Percentiles rank a stretch among this genome's conserved stretches.
These are phyloP conservation scores for Sitophilus oryzae DNA, from an alignment of 1,140 invertebrate genomes.

Conservation along the genomic window DNA sequence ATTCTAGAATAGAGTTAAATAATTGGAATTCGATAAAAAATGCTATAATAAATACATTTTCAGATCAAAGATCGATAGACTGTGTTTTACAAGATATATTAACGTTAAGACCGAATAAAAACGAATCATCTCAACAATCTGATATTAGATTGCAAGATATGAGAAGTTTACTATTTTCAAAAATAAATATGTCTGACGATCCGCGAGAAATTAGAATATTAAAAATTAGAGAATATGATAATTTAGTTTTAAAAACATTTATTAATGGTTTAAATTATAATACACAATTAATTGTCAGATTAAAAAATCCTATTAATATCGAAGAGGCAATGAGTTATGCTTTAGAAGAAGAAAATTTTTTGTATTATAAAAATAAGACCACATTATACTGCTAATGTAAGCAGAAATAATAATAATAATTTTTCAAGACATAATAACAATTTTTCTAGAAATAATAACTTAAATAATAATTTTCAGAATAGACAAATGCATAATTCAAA, in stretches of 20 bases:
- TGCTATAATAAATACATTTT: slow-evolving; percentile 17
- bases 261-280: slow-evolving; percentile 13
- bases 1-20: too few species aligned
- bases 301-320: slow-evolving; percentile 15
- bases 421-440: neutral
- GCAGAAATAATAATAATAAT: neutral
- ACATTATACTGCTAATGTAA: neutral
- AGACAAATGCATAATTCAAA: too few species aligned
- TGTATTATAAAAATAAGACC: slow-evolving; percentile 13
- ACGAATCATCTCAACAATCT: slow-evolving; percentile 21
- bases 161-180: slow-evolving; percentile 15
- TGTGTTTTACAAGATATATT: slow-evolving; percentile 27
- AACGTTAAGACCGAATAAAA: slow-evolving; percentile 13
- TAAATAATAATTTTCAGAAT: too few species aligned
- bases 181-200: slow-evolving; percentile 19
- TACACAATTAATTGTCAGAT: too few species aligned
- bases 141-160: slow-evolving; percentile 19
- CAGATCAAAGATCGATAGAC: slow-evolving; percentile 24
- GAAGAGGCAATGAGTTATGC: slow-evolving; percentile 19
- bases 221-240: slow-evolving; percentile 13
- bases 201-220: neutral
- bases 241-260: slow-evolving; percentile 23
- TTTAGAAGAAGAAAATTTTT: slow-evolving; percentile 24
- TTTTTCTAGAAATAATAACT: too few species aligned
- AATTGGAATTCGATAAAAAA: slow-evolving; percentile 16